These are phyloP conservation scores for Meloidogyne exigua DNA, from an alignment of 1,140 invertebrate genomes.

Conservation along the genomic window DNA sequence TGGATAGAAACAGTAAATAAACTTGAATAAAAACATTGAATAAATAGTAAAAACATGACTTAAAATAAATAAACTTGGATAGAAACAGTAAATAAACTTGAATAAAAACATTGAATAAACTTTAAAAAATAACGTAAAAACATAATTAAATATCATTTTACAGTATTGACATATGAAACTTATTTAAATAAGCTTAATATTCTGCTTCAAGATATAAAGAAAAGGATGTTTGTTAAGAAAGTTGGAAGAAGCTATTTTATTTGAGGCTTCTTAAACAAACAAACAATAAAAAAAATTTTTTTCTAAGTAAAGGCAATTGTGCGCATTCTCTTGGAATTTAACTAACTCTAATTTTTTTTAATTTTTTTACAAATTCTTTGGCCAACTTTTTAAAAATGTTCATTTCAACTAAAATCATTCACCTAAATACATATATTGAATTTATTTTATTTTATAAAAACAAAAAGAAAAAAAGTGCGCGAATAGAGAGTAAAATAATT, in stretches of 20 bases:
- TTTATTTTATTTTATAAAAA: conserved; percentile 1
- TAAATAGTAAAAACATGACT: too few relatives aligned
- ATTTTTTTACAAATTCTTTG: background rate
- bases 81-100: background rate
- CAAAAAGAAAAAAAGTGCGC: background rate
- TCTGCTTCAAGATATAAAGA: conserved; percentile 11
- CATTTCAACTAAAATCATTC: background rate
- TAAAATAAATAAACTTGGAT: conserved; percentile 3
- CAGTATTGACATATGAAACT: background rate
- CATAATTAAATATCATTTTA: background rate
- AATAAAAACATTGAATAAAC: background rate
- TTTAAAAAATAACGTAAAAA: background rate
- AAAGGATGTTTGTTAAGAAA: background rate
- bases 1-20: background rate
- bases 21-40: background rate
- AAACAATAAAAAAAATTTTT: conserved; percentile 3
- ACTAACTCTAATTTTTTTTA: background rate
- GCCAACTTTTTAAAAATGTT: background rate
- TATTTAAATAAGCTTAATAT: conserved; percentile 5
- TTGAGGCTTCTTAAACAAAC: background rate
- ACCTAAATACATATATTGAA: too few relatives aligned
- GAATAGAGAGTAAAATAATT: background rate
- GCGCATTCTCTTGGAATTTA: background rate
- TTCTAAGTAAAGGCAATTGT: background rate
- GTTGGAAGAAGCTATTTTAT: background rate